These are phyloP conservation scores for Masticophis lateralis DNA, from an alignment of 2,797 vertebrate species.

Conservation along the genomic window DNA sequence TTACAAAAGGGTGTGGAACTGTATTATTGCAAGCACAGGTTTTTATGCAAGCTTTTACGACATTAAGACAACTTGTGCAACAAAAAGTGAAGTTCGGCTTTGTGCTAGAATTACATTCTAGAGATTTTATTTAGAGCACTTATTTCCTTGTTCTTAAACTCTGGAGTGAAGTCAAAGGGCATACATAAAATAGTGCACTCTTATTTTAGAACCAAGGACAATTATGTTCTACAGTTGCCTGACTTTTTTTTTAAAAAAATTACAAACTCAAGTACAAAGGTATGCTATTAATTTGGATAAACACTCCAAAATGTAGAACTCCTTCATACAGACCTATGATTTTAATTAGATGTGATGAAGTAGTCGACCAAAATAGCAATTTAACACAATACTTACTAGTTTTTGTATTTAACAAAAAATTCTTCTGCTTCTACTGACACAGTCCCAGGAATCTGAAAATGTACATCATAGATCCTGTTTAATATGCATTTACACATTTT, in stretches of 20 bases:
- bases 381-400: slow-evolving; percentile 86
- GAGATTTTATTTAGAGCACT: background rate
- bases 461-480: slow-evolving; percentile 40
- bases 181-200: background rate
- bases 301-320: background rate
- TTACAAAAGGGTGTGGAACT: slow-evolving; percentile 51
- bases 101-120: background rate
- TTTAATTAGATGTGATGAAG: background rate
- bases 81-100: background rate
- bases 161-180: background rate
- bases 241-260: background rate
- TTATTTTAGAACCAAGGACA: fast-evolving
- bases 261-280: background rate
- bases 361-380: background rate
- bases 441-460: slow-evolving; percentile 84
- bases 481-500: background rate
- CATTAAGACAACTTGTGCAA: background rate
- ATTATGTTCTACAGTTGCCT: background rate
- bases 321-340: background rate
- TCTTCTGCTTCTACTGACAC: slow-evolving; percentile 90
- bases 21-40: slow-evolving; percentile 41
- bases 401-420: slow-evolving; percentile 99
- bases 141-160: background rate
- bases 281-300: background rate
- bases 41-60: slow-evolving; percentile 3